Evolutionary conservation across 2,113 vertebrate species (phyloP).

Genomic region (Hippocampus comes): DNA sequence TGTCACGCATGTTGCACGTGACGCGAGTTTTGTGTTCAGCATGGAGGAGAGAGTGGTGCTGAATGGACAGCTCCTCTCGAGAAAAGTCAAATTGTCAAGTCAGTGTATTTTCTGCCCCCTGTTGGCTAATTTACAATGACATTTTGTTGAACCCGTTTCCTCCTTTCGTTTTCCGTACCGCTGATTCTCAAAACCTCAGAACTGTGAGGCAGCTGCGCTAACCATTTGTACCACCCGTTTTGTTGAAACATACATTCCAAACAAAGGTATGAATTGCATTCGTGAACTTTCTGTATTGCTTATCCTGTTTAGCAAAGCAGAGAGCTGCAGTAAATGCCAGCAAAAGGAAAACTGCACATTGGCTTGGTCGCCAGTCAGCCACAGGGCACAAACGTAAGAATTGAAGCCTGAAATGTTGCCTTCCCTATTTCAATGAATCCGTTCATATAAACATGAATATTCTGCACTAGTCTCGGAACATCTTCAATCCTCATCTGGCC

Average conservation of each 20-base stretch:
- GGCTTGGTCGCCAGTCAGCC: too few species aligned
- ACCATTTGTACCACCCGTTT: neutral
- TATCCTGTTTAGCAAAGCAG: neutral
- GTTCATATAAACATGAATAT: neutral
- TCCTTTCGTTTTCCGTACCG: neutral
- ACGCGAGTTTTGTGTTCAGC: conserved; percentile 1
- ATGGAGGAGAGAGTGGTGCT: conserved; percentile 57
- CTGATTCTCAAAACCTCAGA: neutral
- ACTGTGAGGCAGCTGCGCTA: neutral
- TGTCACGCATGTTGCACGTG: neutral
- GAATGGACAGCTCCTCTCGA: conserved; percentile 75
- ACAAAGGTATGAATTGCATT: too few species aligned
- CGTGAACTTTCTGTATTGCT: too few species aligned
- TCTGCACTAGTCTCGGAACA: conserved; percentile 22
- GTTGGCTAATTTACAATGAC: conserved; percentile 21
- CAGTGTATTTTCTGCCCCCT: conserved; percentile 34
- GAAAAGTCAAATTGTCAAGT: conserved; percentile 14
- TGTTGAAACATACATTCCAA: too few species aligned
- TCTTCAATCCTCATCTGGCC: conserved; percentile 29
- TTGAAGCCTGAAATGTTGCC: neutral
- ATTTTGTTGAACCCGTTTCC: neutral
- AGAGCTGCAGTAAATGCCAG: neutral
- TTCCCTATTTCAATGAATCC: neutral
- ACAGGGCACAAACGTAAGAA: neutral
- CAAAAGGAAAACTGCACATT: neutral